Evolutionary conservation across 2,113 vertebrate genomes (phyloP).

Genomic region (Ranitomeya imitator): DNA sequence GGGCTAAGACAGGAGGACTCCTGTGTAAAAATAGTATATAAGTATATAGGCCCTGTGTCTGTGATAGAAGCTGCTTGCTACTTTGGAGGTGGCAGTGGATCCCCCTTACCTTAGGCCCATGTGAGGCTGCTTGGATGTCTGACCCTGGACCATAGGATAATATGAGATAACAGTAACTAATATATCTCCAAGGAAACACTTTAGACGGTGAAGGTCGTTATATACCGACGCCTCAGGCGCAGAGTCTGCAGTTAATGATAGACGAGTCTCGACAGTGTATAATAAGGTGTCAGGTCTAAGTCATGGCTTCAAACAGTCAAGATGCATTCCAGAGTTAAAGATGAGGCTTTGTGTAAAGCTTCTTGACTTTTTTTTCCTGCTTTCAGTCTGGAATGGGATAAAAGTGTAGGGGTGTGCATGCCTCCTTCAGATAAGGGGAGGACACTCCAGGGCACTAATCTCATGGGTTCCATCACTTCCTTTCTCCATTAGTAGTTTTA

Average conservation of each 20-base stretch:
- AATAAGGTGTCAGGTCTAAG: conserved; percentile 81
- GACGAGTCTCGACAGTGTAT: conserved; percentile 87
- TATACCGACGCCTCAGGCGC: conserved; percentile 65
- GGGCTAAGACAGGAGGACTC: too few relatives aligned
- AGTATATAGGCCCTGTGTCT: too few relatives aligned
- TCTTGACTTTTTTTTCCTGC: conserved; percentile 44
- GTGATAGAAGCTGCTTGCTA: too few relatives aligned
- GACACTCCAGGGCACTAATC: conserved; percentile 77
- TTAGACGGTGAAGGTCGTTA: conserved; percentile 38
- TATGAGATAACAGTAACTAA: background rate
- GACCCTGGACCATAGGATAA: background rate
- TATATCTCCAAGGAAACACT: background rate
- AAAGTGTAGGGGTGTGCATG: conserved; percentile 78
- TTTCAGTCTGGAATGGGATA: conserved; percentile 79
- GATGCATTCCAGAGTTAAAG: conserved; percentile 84
- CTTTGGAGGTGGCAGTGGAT: too few relatives aligned
- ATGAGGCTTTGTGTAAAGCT: conserved; percentile 74
- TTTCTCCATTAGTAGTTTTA: conserved; percentile 70
- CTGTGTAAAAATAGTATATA: too few relatives aligned
- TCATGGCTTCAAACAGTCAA: conserved; percentile 79
- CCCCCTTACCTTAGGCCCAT: too few relatives aligned
- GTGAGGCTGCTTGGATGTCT: too few relatives aligned
- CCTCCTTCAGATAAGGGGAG: conserved; percentile 88
- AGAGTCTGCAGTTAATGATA: conserved; percentile 83
- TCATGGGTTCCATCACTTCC: conserved; percentile 85